Percentiles rank a stretch among this genome's conserved stretches.
phyloP scores from a whole-genome alignment of 2,888 invertebrate species.

The Himalopsyche japonica region DNA sequence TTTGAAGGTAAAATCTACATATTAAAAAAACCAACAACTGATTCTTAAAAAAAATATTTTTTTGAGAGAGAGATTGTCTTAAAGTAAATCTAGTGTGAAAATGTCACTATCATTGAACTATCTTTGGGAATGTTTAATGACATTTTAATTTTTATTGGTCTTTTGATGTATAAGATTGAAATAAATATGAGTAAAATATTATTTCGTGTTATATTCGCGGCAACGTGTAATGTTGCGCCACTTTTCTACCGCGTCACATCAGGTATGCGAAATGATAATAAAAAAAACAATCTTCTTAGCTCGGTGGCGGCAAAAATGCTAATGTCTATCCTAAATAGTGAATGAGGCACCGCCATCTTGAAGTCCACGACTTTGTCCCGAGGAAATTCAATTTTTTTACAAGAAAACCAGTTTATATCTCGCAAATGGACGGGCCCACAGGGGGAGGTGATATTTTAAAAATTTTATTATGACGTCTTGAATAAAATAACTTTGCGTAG shows the following conservation, averaged over 20 bases:
- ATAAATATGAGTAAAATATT: too few species aligned
- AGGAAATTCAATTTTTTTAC: slow-evolving; percentile 33
- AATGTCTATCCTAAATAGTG: slow-evolving; percentile 36
- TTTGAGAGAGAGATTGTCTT: too few species aligned
- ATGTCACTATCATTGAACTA: too few species aligned
- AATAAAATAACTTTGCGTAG: neutral
- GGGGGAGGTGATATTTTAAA: slow-evolving; percentile 3
- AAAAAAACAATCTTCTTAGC: slow-evolving; percentile 32
- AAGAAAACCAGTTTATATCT: slow-evolving; percentile 35
- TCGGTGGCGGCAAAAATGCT: slow-evolving; percentile 24
- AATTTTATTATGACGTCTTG: neutral
- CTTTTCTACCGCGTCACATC: neutral
- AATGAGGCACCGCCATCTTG: slow-evolving; percentile 34
- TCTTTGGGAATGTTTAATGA: too few species aligned
- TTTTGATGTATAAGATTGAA: too few species aligned
- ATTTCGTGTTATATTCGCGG: too few species aligned
- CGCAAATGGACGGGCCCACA: slow-evolving; percentile 14
- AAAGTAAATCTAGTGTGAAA: too few species aligned
- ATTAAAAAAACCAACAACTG: too few species aligned
- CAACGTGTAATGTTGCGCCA: neutral
- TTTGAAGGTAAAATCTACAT: too few species aligned
- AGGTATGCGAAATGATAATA: slow-evolving; percentile 14
- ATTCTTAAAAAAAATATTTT: too few species aligned
- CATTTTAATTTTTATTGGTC: too few species aligned
- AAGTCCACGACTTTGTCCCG: slow-evolving; percentile 10